phyloP scores from a whole-genome alignment of 2,888 invertebrate species.

The Gymnoscelis rufifasciata region DNA sequence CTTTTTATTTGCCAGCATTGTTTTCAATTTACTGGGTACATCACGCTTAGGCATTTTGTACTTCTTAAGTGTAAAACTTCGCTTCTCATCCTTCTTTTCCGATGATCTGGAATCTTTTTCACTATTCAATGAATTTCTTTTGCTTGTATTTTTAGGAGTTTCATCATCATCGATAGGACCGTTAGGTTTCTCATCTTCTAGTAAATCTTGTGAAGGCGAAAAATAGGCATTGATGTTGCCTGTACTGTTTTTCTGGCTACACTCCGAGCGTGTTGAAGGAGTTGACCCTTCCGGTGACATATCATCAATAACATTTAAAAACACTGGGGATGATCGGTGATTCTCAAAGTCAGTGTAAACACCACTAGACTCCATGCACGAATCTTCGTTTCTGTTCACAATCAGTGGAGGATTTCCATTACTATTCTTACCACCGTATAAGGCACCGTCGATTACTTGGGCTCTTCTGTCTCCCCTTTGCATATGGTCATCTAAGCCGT shows the following conservation, averaged over 20 bases:
- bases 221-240: conserved; percentile 54
- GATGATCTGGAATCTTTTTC: conserved; percentile 56
- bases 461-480: conserved; percentile 85
- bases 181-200: conserved; percentile 48
- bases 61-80: conserved; percentile 80
- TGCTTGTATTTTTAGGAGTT: conserved; percentile 62
- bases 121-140: conserved; percentile 67
- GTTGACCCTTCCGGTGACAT: conserved; percentile 83
- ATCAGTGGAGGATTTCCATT: conserved; percentile 77
- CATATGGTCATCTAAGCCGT: conserved; percentile 87
- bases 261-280: conserved; percentile 75
- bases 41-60: conserved; percentile 89
- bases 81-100: conserved; percentile 77
- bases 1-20: conserved; percentile 81
- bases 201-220: conserved; percentile 47
- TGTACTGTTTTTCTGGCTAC: conserved; percentile 69
- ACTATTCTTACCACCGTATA: conserved; percentile 86
- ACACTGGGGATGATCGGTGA: conserved; percentile 71
- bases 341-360: conserved; percentile 93
- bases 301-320: conserved; percentile 81
- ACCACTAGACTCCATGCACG: conserved; percentile 92
- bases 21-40: conserved; percentile 87
- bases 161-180: conserved; percentile 49
- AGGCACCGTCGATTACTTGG: conserved; percentile 92
- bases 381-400: conserved; percentile 83